phyloP scores from a whole-genome alignment of 2,113 vertebrate species.

The Heteronetta atricapilla region DNA sequence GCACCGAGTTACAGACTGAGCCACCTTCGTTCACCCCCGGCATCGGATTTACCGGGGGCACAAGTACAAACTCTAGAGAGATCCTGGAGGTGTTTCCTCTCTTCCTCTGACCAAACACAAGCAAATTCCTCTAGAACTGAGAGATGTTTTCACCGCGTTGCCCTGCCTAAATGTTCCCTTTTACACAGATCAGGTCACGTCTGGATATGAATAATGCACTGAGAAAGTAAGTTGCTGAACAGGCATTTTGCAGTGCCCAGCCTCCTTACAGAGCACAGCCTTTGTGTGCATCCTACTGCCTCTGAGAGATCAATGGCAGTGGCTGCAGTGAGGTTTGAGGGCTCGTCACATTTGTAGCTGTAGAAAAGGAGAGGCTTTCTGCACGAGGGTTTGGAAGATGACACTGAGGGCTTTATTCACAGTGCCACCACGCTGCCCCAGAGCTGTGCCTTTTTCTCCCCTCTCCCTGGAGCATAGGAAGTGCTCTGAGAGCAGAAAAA shows the following conservation, averaged over 20 bases:
- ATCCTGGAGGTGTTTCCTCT: background rate
- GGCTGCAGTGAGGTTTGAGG: background rate
- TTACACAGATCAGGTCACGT: background rate
- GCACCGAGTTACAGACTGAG: background rate
- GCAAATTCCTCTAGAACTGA: background rate
- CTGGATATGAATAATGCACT: background rate
- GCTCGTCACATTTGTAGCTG: background rate
- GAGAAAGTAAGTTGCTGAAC: background rate
- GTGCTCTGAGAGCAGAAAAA: constrained; percentile 37
- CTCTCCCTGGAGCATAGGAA: constrained; percentile 14
- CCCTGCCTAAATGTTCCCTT: background rate
- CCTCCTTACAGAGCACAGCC: background rate
- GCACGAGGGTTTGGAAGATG: background rate
- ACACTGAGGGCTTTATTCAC: background rate
- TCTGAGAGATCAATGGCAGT: background rate
- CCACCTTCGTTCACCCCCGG: background rate
- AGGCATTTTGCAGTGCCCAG: background rate
- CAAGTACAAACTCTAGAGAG: background rate
- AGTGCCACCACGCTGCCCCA: background rate
- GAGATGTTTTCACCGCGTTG: background rate
- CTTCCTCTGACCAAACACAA: background rate
- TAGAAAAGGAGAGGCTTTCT: background rate
- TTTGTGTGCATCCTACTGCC: background rate
- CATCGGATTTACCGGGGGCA: background rate
- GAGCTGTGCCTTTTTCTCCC: background rate